Conservation (phyloP, 2,797 vertebrate genomes). For the Poecilia wingei region DNA sequence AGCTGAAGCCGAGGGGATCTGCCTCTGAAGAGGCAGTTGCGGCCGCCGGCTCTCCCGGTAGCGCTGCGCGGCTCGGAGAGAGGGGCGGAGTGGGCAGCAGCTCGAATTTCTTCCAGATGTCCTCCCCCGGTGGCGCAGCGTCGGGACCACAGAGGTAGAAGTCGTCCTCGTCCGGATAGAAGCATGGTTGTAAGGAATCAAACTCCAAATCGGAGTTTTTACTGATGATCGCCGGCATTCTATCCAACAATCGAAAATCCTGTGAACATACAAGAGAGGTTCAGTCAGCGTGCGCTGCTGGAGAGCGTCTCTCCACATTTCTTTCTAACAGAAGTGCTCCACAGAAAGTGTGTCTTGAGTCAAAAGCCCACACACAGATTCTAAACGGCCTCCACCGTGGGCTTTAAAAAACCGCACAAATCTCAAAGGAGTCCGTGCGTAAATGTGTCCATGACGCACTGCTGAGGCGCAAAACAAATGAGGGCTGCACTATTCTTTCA, state of each 20-base stretch:
- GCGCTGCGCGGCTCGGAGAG: slow-evolving; percentile 90
- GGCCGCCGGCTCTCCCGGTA: slow-evolving; percentile 84
- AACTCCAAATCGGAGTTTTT: slow-evolving; percentile 98
- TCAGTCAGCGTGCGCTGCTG: slow-evolving; percentile 13
- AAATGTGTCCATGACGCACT: slow-evolving; percentile 62
- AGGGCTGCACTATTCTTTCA: neutral
- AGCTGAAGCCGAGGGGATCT: slow-evolving; percentile 80
- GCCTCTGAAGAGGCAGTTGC: slow-evolving; percentile 70
- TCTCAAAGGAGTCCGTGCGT: slow-evolving; percentile 63
- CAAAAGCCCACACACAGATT: slow-evolving; percentile 69
- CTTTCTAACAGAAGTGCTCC: slow-evolving; percentile 49
- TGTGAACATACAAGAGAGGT: slow-evolving; percentile 50
- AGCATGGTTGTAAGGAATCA: slow-evolving; percentile 97
- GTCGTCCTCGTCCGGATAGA: slow-evolving; percentile 98
- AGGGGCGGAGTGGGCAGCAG: slow-evolving; percentile 94
- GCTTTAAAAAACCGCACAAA: slow-evolving; percentile 50
- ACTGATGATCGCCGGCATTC: slow-evolving; percentile 92
- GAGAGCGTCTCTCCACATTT: slow-evolving; percentile 12
- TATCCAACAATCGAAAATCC: slow-evolving; percentile 68
- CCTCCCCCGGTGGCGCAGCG: slow-evolving; percentile 95
- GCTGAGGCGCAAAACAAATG: slow-evolving; percentile 16
- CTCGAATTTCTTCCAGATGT: slow-evolving; percentile 99
- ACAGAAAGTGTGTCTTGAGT: slow-evolving; percentile 30
- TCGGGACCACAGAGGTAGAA: slow-evolving; percentile 97
- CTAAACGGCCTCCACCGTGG: slow-evolving; percentile 40